phyloP scores from a whole-genome alignment of 2,888 invertebrate species.

The Melipona bicolor region DNA sequence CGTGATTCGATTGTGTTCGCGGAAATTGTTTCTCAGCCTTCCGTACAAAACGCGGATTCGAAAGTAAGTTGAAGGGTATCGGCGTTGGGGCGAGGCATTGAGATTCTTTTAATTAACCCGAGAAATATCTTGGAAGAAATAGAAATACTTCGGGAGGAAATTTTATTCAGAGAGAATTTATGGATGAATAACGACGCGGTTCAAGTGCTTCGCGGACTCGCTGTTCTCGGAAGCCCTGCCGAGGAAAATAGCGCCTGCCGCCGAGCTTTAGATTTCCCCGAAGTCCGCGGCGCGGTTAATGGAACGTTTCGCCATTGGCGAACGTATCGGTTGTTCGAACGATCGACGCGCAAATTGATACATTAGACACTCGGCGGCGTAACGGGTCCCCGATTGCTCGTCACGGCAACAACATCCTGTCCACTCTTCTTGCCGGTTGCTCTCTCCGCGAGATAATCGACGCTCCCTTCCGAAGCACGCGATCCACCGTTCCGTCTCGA shows the following conservation, averaged over 20 bases:
- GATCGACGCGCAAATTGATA: constrained; percentile 70
- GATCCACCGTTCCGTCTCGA: constrained; percentile 31
- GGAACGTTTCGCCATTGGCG: constrained; percentile 48
- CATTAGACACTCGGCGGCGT: constrained; percentile 59
- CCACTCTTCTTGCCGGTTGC: constrained; percentile 4
- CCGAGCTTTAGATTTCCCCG: constrained; percentile 36
- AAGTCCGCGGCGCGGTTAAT: constrained; percentile 33
- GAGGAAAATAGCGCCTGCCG: constrained; percentile 22
- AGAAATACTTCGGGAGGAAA: background rate
- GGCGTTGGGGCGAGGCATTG: too few relatives aligned
- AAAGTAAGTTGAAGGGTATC: background rate
- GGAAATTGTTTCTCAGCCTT: background rate
- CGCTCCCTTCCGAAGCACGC: constrained; percentile 49
- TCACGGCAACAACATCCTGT: constrained; percentile 16
- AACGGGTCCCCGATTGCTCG: constrained; percentile 58
- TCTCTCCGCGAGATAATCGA: constrained; percentile 55
- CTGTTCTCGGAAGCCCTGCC: too few relatives aligned
- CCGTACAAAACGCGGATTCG: background rate
- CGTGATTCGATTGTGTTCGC: constrained; percentile 1
- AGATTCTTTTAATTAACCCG: too few relatives aligned
- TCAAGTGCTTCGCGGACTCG: too few relatives aligned
- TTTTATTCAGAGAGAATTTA: background rate
- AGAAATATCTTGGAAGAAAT: too few relatives aligned
- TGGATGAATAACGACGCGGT: too few relatives aligned
- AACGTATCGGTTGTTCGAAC: constrained; percentile 65